Conservation (phyloP, 2,113 vertebrate species). For the Cnemophilus loriae region DNA sequence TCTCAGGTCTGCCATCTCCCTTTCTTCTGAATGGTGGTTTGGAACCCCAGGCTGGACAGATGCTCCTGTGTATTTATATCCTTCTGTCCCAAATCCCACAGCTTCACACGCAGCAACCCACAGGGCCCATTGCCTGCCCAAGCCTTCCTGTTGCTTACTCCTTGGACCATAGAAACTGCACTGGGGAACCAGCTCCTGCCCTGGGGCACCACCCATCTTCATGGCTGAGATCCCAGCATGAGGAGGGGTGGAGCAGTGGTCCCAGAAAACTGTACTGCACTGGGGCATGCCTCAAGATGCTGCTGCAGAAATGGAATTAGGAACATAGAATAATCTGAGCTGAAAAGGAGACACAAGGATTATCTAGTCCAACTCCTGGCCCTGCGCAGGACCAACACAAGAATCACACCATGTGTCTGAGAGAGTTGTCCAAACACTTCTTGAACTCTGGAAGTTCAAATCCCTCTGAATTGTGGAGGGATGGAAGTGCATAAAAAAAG, state of each 20-base stretch:
- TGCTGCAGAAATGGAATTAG: not conserved
- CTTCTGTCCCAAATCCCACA: not conserved
- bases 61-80: too few species aligned
- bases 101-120: not conserved
- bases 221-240: not conserved
- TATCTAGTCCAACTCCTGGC: not conserved
- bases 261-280: not conserved
- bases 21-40: rapidly evolving
- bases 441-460: not conserved
- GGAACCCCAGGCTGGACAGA: not conserved
- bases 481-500: not conserved
- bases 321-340: not conserved
- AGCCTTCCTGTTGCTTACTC: not conserved
- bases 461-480: not conserved
- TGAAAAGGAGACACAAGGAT: not conserved
- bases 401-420: not conserved
- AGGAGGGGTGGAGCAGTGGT: not conserved
- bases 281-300: not conserved
- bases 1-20: not conserved
- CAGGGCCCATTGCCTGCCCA: not conserved
- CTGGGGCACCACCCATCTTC: not conserved
- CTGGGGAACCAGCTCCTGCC: not conserved
- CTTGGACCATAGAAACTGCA: not conserved
- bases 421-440: not conserved
- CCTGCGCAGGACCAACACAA: not conserved